A percentile compares a stretch with the other conserved stretches of the same genome.
phyloP scores from a whole-genome alignment of 2,113 vertebrate genomes.

The Urocolius indicus region DNA sequence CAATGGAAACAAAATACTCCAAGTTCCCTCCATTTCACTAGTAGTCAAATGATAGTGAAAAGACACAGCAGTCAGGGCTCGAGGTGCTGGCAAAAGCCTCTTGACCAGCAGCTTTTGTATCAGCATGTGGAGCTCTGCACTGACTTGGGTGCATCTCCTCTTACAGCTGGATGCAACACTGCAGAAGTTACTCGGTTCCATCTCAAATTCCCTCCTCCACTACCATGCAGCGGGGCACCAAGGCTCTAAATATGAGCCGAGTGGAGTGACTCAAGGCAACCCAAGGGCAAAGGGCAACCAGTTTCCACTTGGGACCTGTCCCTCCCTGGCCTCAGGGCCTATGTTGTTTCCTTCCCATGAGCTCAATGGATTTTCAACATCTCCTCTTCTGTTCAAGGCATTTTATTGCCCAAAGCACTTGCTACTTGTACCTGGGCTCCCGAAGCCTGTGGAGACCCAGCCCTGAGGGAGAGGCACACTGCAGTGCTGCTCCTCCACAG shows the following conservation, averaged over 20 bases:
- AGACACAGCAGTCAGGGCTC: background rate
- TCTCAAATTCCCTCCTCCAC: background rate
- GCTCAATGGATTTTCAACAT: background rate
- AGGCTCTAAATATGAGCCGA: background rate
- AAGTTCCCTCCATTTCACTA: background rate
- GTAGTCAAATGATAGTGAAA: background rate
- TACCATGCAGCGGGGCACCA: fast-evolving
- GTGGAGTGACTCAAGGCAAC: fast-evolving
- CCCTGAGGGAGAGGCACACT: background rate
- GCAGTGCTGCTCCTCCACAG: background rate
- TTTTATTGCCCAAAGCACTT: background rate
- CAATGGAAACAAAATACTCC: background rate
- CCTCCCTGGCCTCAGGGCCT: background rate
- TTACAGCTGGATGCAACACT: fast-evolving
- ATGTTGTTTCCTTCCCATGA: background rate
- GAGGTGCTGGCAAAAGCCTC: background rate
- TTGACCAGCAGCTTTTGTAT: fast-evolving
- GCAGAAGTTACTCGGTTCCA: background rate
- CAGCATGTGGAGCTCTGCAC: fast-evolving
- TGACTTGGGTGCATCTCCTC: background rate
- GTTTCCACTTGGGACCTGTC: background rate
- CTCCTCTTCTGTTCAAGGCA: background rate
- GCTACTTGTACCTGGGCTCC: background rate
- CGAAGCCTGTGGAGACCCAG: background rate
- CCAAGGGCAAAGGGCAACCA: background rate